Base-by-base conservation (phyloP, 2,888 invertebrate genomes). In the Aporophyla lueneburgensis region DNA sequence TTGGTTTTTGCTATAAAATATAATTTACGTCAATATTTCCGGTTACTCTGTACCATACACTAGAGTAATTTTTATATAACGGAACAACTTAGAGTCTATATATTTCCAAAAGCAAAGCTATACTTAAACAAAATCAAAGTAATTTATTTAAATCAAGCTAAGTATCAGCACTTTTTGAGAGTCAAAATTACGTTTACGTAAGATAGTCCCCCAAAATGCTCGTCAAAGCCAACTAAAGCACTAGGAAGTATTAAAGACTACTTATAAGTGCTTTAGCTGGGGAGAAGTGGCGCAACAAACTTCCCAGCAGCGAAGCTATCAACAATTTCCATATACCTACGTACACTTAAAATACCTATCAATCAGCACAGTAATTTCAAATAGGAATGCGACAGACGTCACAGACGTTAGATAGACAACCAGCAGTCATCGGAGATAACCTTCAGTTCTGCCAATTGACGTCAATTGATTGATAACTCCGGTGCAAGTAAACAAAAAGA, bases 381-480 rank as follows among this genome's bases (percentile, higher is more conserved):
- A 78, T 59, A 82, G 76, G 85, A 86, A 88, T 89, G 87, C 76
- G 87, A 86, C 88, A 89, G 85, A 86, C 88, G 89, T 89, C 85
- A 87, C 77, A 76, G 79, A 81, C 83, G 89, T 86, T 87, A 85
- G 87, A 89, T 87, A 86, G 86, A 88, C 81, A 85, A 86, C 75
- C 77, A 83, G 81, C 83, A 86, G 89, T 86, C 90, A 92, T 93
- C 92, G 78, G 54, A 78, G 94, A 94, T 95, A 94, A 95, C 94
- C 95, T 93, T 89, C 89, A 85, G 87, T 86, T 89, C 89, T 88
- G 86, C 84, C 89, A 89, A 92, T 94, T 95, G 95, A 96, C 96
- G 96, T 96, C 95, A 95, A 94, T 92, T 92, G 94, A 94, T 94
- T 91, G 95, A 96, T 95, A 95, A 91, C 89, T 89, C 82, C 89